Evolutionary conservation across 2,888 invertebrate genomes (phyloP).

Genomic region (Harpalus rufipes): DNA sequence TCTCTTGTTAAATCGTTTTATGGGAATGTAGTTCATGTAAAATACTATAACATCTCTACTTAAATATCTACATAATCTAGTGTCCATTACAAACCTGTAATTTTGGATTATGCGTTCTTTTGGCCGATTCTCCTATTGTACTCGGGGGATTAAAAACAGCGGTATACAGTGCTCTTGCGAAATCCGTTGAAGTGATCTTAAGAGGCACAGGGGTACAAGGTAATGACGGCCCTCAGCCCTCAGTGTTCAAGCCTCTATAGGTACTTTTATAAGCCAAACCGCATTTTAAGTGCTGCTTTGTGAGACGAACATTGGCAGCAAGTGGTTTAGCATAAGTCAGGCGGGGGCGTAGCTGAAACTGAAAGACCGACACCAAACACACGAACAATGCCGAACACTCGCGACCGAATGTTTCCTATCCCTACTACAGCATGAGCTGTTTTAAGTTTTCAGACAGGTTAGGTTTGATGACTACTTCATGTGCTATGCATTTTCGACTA

Average conservation of each 20-base stretch:
- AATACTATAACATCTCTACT: too few relatives aligned
- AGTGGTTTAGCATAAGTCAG: constrained; percentile 62
- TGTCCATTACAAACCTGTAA: background rate
- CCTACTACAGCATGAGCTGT: background rate
- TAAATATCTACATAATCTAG: too few relatives aligned
- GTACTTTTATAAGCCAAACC: constrained; percentile 66
- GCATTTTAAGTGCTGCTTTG: constrained; percentile 66
- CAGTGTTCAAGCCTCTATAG: constrained; percentile 61
- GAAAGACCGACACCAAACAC: constrained; percentile 48
- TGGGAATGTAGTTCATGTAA: too few relatives aligned
- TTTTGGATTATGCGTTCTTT: background rate
- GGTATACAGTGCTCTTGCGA: constrained; percentile 24
- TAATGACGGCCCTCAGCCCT: constrained; percentile 50
- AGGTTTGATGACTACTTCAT: background rate
- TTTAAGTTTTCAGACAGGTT: constrained; percentile 21
- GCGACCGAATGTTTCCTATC: constrained; percentile 7
- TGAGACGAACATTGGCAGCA: constrained; percentile 60
- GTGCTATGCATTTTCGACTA: constrained; percentile 28
- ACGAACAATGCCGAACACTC: constrained; percentile 55
- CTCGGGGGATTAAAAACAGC: constrained; percentile 35
- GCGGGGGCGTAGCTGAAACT: background rate
- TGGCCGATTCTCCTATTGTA: background rate
- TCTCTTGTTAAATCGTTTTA: too few relatives aligned
- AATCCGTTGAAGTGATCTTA: constrained; percentile 36
- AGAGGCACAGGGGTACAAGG: constrained; percentile 42